Evolutionary conservation across 2,113 vertebrate species (phyloP), one percentile per base, ranked within the genome.

Genomic region (Panthera tigris): DNA sequence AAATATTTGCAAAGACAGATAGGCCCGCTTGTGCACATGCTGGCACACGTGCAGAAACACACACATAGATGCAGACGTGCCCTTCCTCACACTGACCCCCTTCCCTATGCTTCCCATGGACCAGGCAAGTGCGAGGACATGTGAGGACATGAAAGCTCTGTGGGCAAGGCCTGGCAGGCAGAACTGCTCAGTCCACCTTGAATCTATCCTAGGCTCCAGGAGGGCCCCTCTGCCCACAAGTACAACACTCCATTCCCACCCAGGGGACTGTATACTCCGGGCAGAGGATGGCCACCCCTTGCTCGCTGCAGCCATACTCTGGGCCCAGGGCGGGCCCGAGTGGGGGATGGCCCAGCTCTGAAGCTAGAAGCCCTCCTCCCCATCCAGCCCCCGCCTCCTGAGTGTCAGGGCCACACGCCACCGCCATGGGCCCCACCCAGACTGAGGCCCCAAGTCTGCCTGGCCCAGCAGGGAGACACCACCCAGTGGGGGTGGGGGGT

Each of bases 381-480:
- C 0, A 23, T 19, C 65, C 65, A 27, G 10, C 57, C 29, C 48
- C 80, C 7, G 0, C n/a, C 36, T 73, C 76, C 7, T n/a, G 41
- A 90, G 36, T 13, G 2, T 45, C 68, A 79, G 68, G 69, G 69
- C 73, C 61, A 81, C 16, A 6, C 9, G 39, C 68, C 79, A 65
- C 36, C 27, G 68, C 14, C 19, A 3, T 25, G 84, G 50, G 80
- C 55, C 82, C 84, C 86, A 93, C 93, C 82, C n/a, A 4, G 21
- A 94, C 33, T 2, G 5, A 92, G 61, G 85, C 94, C 91, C 71
- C 7, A 31, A 87, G 83, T 48, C 36, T 0, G 23, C 50, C n/a
- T 41, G n/a, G 76, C 76, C 63, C 4, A 1, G 48, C 50, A 73
- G 50, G 65, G 63, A 97, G 93, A 95, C 29, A 48, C 52, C 61